Conservation (phyloP, 1,140 invertebrate genomes). For the Drosophila suzukii region DNA sequence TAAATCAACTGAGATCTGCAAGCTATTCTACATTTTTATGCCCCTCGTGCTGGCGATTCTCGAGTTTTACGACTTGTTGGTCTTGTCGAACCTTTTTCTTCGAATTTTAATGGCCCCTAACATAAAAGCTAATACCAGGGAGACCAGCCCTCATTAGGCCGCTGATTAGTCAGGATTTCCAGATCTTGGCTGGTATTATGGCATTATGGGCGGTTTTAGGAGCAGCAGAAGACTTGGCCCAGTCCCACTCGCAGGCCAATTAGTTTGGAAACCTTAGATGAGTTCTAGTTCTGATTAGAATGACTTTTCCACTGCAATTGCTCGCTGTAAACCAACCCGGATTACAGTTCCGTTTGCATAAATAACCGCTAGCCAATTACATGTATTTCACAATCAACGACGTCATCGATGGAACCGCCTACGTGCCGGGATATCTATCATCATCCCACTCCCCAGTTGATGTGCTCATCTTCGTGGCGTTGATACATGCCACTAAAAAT, state of each 20-base stretch:
- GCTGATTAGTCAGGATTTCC: slow-evolving; percentile 28
- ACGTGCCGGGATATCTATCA: slow-evolving; percentile 26
- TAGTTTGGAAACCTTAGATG: not conserved
- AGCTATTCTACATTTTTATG: slow-evolving; percentile 11
- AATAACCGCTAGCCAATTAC: slow-evolving; percentile 24
- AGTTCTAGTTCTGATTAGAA: not conserved
- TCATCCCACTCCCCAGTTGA: slow-evolving; percentile 17
- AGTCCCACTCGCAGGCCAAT: slow-evolving; percentile 7
- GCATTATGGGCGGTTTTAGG: slow-evolving; percentile 8
- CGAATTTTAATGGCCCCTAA: slow-evolving; percentile 19
- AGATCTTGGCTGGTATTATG: not conserved
- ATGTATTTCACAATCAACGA: slow-evolving; percentile 51
- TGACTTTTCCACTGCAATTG: not conserved
- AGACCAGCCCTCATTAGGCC: slow-evolving; percentile 16
- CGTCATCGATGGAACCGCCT: slow-evolving; percentile 43
- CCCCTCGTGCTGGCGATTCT: slow-evolving; percentile 4
- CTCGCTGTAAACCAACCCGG: not conserved
- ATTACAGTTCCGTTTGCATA: slow-evolving; percentile 63
- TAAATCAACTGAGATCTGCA: slow-evolving; percentile 7
- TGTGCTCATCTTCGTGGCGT: slow-evolving; percentile 60
- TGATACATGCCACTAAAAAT: slow-evolving; percentile 58
- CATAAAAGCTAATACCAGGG: slow-evolving; percentile 30
- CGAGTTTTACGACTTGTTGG: slow-evolving; percentile 9
- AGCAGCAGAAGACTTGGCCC: not conserved
- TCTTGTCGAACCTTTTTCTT: not conserved